phyloP scores from a whole-genome alignment of 2,113 vertebrate genomes.

The Eulemur rufifrons region DNA sequence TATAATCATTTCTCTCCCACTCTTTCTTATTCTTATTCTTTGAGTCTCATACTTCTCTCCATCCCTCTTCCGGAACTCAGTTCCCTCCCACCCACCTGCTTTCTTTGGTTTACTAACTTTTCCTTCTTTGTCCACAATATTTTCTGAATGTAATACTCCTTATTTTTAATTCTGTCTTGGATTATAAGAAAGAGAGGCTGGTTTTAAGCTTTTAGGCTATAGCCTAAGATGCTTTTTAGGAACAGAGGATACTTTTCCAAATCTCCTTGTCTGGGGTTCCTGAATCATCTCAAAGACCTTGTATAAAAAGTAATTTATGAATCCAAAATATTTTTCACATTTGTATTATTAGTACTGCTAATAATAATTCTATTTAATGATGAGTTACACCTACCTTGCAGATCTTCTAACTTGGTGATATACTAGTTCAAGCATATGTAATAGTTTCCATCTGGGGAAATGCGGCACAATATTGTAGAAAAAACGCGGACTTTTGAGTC shows the following conservation, averaged over 20 bases:
- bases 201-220: background rate
- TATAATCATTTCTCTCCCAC: background rate
- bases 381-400: background rate
- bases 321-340: background rate
- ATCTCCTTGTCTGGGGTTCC: slow-evolving; percentile 5
- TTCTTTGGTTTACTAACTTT: background rate
- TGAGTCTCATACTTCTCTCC: background rate
- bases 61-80: background rate
- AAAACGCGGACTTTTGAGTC: background rate
- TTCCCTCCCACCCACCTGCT: background rate
- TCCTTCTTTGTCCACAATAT: background rate
- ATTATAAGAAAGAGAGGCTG: background rate
- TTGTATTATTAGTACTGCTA: background rate
- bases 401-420: background rate
- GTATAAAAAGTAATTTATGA: background rate
- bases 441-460: background rate
- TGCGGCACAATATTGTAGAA: background rate
- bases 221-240: slow-evolving; percentile 3
- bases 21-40: background rate
- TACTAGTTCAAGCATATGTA: background rate
- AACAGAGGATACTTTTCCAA: background rate
- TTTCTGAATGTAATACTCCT: background rate
- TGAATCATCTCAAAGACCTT: background rate
- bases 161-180: slow-evolving; percentile 41
- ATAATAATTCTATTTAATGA: background rate